A percentile compares a stretch with the other conserved stretches of the same genome.
Evolutionary conservation across 2,888 invertebrate species (phyloP).

Genomic region (Athripsodes cinereus): DNA sequence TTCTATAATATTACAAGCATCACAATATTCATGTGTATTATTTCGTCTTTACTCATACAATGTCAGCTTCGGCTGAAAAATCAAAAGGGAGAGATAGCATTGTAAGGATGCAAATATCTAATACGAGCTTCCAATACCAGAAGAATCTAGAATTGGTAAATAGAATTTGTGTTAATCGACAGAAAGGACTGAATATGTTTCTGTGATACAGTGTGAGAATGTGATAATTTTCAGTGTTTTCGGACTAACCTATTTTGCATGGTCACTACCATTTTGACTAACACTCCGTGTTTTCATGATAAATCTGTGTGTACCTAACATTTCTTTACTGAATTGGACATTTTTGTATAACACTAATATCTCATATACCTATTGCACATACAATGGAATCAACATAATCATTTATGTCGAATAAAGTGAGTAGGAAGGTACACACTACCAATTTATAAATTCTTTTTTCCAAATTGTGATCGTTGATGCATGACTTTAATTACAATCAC

Average conservation of each 20-base stretch:
- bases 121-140: conserved; percentile 14
- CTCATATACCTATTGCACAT: neutral
- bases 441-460: neutral
- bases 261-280: conserved; percentile 4
- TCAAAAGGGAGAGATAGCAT: conserved; percentile 20
- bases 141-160: conserved; percentile 24
- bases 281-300: conserved; percentile 3
- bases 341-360: neutral
- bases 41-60: conserved; percentile 18
- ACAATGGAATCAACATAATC: neutral
- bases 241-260: conserved; percentile 18
- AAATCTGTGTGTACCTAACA: conserved; percentile 13
- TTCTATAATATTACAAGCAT: neutral
- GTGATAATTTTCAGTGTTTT: conserved; percentile 16
- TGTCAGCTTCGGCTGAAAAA: conserved; percentile 25
- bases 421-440: conserved; percentile 13
- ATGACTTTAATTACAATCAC: neutral
- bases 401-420: conserved; percentile 17
- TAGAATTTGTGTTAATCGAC: conserved; percentile 13
- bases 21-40: conserved; percentile 19
- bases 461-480: neutral
- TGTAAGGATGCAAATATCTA: conserved; percentile 22
- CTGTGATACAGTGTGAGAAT: conserved; percentile 11
- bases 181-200: conserved; percentile 9
- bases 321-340: neutral